Evolutionary conservation across 2,888 invertebrate species (phyloP).

Genomic region (Cerastis leucographa): DNA sequence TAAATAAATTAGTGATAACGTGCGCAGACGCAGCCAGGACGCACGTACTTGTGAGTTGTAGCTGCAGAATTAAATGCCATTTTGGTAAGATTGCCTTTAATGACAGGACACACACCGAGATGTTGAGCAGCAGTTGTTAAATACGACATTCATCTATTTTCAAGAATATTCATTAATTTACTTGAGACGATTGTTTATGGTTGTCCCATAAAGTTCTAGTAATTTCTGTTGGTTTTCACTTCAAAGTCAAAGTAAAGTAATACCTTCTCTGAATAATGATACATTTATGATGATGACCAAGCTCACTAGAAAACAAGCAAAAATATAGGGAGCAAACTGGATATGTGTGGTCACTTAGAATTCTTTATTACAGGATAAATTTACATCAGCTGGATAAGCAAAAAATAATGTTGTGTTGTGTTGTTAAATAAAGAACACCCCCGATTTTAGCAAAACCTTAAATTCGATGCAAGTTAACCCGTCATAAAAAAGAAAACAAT

Average conservation of each 20-base stretch:
- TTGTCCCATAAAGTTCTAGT: neutral
- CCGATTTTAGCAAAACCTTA: neutral
- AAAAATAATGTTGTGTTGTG: neutral
- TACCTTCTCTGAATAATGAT: neutral
- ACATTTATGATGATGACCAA: neutral
- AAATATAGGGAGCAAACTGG: conserved; percentile 9
- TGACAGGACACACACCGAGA: conserved; percentile 26
- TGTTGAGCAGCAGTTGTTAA: conserved; percentile 9
- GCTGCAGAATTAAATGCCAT: conserved; percentile 42
- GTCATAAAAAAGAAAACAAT: neutral
- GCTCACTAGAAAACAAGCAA: neutral
- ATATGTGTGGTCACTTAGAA: conserved; percentile 22
- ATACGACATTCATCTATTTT: conserved; percentile 18
- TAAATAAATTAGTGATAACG: conserved; percentile 53
- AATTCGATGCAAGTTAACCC: neutral
- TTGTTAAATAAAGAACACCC: no score
- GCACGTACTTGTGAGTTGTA: conserved; percentile 12
- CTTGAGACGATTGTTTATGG: neutral
- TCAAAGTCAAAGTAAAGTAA: neutral
- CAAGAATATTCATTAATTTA: conserved; percentile 2
- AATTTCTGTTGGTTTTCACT: neutral
- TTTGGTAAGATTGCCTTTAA: conserved; percentile 17
- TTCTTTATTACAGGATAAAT: conserved; percentile 1
- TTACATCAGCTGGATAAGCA: neutral
- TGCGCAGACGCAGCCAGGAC: conserved; percentile 52